A percentile compares a stretch with the other conserved stretches of the same genome.
Evolutionary conservation across 2,113 vertebrate species (phyloP).

Genomic region (Carassius auratus): DNA sequence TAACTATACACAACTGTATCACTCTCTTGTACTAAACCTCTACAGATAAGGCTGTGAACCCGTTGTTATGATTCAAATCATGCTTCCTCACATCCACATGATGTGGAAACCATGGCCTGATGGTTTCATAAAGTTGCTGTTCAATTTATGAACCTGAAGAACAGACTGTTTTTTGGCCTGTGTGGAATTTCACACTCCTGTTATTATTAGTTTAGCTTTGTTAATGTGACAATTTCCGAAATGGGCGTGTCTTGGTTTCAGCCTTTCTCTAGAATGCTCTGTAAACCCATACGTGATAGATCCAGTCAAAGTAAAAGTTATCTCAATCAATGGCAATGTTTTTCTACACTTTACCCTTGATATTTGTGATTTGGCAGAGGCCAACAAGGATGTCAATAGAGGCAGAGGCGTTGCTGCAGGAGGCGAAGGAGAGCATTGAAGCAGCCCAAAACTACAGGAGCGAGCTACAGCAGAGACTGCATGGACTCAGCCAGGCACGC

Average conservation of each 20-base stretch:
- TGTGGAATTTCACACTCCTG: constrained; percentile 35
- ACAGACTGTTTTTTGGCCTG: not conserved
- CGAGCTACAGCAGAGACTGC: constrained; percentile 87
- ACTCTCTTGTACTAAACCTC: not conserved
- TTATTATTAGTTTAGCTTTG: constrained; percentile 38
- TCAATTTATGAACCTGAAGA: not conserved
- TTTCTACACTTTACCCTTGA: constrained; percentile 7
- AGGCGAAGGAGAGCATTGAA: constrained; percentile 93
- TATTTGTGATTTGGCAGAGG: constrained; percentile 15
- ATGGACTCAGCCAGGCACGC: constrained; percentile 86
- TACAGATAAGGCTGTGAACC: not conserved
- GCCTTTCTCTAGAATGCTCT: not conserved
- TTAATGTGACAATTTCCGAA: constrained; percentile 22
- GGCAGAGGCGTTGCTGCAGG: constrained; percentile 80
- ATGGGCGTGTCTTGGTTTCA: not conserved
- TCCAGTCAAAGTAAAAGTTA: not conserved
- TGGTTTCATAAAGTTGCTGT: not conserved
- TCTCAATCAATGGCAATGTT: not conserved
- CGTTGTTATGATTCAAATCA: constrained; percentile 26
- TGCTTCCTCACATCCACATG: not conserved
- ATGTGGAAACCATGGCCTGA: not conserved
- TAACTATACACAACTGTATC: not conserved
- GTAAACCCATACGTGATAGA: not conserved
- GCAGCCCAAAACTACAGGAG: constrained; percentile 89
- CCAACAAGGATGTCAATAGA: constrained; percentile 75